phyloP scores from a whole-genome alignment of 2,888 invertebrate species.

The Brenthis daphne region DNA sequence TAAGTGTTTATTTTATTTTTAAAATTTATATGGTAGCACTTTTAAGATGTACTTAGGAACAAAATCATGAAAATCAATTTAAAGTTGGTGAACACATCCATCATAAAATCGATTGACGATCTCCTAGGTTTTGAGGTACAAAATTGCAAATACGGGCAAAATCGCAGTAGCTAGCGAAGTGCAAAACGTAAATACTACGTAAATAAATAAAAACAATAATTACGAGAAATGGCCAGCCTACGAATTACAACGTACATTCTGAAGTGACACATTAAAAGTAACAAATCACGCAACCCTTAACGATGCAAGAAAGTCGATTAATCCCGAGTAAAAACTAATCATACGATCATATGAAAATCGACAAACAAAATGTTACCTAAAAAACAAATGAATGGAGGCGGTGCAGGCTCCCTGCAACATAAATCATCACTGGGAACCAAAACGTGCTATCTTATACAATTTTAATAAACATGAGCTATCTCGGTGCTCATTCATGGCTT shows the following conservation, averaged over 20 bases:
- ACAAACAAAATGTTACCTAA: conserved; percentile 61
- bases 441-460: conserved; percentile 62
- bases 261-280: conserved; percentile 27
- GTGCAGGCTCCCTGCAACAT: conserved; percentile 64
- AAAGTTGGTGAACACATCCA: too few species aligned
- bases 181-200: neutral
- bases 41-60: too few species aligned
- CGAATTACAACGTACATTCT: neutral
- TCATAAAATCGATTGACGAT: too few species aligned
- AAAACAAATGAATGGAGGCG: conserved; percentile 80
- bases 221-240: conserved; percentile 2
- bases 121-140: too few species aligned
- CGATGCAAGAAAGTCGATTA: conserved; percentile 56
- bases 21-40: too few species aligned
- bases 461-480: conserved; percentile 79
- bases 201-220: neutral
- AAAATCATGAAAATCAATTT: too few species aligned
- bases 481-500: conserved; percentile 70
- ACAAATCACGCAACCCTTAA: conserved; percentile 33
- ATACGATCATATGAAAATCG: conserved; percentile 70
- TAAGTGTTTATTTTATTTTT: too few species aligned
- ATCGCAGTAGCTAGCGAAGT: neutral
- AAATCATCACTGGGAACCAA: conserved; percentile 69
- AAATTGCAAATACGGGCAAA: too few species aligned
- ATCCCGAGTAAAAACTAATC: conserved; percentile 78